Evolutionary conservation across 1,140 invertebrate species (phyloP).

Genomic region (Drosophila setifemur): DNA sequence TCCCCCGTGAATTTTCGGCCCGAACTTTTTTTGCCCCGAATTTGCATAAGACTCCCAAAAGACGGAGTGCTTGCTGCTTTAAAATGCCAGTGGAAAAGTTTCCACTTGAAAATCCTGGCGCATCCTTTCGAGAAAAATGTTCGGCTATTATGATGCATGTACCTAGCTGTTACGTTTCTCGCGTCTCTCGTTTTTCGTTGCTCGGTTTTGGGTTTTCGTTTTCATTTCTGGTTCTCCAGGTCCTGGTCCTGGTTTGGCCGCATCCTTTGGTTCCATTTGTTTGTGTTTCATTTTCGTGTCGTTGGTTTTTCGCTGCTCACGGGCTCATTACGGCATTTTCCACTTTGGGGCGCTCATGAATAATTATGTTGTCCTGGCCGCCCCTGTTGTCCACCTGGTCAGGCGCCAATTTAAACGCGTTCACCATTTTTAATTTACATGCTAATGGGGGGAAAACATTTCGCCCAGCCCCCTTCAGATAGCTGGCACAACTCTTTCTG

Average conservation of each 20-base stretch:
- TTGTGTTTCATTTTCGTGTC: conserved; percentile 51
- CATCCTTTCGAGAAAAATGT: conserved; percentile 38
- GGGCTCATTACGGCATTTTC: conserved; percentile 66
- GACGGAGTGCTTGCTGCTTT: conserved; percentile 1
- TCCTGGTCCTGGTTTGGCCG: not conserved
- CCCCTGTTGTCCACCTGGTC: conserved; percentile 27
- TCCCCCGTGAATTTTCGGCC: not conserved
- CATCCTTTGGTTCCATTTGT: conserved; percentile 35
- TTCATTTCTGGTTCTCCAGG: not conserved
- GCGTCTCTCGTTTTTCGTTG: too few relatives aligned
- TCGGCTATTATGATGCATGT: conserved; percentile 47
- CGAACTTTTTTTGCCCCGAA: not conserved
- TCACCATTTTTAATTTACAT: conserved; percentile 69
- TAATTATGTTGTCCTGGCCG: conserved; percentile 62
- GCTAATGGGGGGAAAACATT: conserved; percentile 61
- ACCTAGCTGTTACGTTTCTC: conserved; percentile 6
- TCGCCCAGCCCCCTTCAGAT: conserved; percentile 45
- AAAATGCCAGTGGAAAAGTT: conserved; percentile 23
- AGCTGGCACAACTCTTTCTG: conserved; percentile 7
- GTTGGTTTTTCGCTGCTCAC: conserved; percentile 53
- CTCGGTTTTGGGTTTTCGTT: not conserved
- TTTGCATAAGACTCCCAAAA: conserved; percentile 22
- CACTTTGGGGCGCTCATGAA: conserved; percentile 66
- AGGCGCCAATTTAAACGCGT: conserved; percentile 59
- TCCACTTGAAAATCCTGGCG: conserved; percentile 40